Percentiles rank a stretch among this genome's conserved stretches.
These are phyloP conservation scores for Tamias sibiricus DNA, from an alignment of 2,113 vertebrate genomes.

Conservation along the genomic window DNA sequence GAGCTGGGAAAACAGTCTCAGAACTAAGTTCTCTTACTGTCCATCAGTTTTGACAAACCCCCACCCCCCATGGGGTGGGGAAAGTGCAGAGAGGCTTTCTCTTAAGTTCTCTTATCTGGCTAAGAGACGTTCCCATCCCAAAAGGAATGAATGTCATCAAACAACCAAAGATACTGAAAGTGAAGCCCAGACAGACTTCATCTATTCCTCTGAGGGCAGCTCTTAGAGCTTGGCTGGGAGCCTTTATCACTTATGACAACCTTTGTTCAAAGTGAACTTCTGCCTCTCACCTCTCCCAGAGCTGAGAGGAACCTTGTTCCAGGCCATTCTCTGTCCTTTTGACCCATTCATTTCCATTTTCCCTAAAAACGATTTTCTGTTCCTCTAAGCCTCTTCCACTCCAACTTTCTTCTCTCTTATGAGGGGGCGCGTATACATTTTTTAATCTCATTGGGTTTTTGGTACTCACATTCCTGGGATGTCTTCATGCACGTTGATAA, in stretches of 20 bases:
- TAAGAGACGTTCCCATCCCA: not conserved
- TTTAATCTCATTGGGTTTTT: not conserved
- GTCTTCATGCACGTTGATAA: too few relatives aligned
- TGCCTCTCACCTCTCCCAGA: not conserved
- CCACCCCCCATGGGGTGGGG: too few relatives aligned
- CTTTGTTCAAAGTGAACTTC: not conserved
- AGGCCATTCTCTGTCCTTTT: not conserved
- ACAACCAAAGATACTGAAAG: not conserved
- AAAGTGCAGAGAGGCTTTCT: not conserved
- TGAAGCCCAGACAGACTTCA: not conserved
- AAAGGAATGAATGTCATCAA: not conserved
- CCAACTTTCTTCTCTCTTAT: not conserved
- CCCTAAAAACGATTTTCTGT: not conserved
- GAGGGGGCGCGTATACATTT: not conserved
- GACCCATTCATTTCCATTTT: not conserved
- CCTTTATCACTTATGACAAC: not conserved
- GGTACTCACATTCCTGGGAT: not conserved
- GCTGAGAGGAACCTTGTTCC: not conserved
- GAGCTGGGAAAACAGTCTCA: not conserved
- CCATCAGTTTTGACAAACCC: not conserved
- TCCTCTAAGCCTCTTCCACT: not conserved
- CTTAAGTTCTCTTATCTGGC: not conserved
- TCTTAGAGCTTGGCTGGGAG: not conserved
- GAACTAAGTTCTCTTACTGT: not conserved
- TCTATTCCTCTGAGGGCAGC: not conserved